Conservation (phyloP, 2,888 invertebrate genomes). For the Baccha elongata region DNA sequence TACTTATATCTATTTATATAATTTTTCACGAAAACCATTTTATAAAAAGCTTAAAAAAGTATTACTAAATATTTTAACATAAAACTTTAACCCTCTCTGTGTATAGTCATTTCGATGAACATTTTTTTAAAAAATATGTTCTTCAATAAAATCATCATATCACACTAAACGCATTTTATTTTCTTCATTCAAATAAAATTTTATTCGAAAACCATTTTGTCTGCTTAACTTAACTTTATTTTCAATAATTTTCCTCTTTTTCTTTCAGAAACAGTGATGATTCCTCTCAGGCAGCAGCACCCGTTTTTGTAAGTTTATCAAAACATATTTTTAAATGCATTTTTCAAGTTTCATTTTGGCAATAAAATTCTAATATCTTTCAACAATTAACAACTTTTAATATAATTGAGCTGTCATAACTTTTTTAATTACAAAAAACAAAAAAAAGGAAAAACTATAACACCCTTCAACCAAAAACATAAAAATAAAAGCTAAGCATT, state of each 20-base stretch:
- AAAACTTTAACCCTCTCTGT: no score
- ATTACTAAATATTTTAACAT: no score
- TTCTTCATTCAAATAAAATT: neutral
- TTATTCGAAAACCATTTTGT: neutral
- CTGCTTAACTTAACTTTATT: neutral
- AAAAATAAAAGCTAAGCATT: neutral
- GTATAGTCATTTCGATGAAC: no score
- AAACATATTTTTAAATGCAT: constrained; percentile 1
- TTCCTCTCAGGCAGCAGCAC: constrained; percentile 76
- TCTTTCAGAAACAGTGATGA: constrained; percentile 77
- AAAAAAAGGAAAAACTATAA: neutral
- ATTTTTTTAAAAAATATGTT: no score
- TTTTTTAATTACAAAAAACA: no score
- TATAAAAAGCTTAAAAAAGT: no score
- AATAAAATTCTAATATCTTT: constrained; percentile 54
- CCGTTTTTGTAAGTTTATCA: constrained; percentile 77
- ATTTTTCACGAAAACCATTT: no score
- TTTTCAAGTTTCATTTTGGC: constrained; percentile 23
- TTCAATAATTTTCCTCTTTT: constrained; percentile 32
- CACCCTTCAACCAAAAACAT: neutral
- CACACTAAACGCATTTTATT: neutral
- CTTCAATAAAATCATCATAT: neutral
- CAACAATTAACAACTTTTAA: constrained; percentile 58
- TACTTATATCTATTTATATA: no score
- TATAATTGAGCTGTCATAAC: constrained; percentile 43